Conservation (phyloP, 1,140 invertebrate species). For the Apolygus lucorum region DNA sequence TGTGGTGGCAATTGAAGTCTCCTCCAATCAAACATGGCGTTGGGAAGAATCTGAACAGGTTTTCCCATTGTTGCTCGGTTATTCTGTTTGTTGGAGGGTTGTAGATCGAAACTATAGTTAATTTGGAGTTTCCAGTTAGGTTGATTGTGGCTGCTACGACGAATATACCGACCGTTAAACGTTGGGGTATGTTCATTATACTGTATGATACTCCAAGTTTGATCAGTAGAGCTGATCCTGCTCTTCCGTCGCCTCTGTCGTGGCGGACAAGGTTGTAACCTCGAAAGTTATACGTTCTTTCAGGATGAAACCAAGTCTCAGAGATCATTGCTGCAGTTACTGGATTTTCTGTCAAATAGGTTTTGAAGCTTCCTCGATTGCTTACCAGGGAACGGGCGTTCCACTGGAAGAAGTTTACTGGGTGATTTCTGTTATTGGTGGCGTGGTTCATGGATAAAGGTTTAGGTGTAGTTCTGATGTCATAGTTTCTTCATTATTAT, state of each 20-base stretch:
- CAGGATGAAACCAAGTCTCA: slow-evolving; percentile 18
- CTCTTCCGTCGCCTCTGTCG: slow-evolving; percentile 15
- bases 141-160: not conserved
- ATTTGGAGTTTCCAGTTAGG: not conserved
- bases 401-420: slow-evolving; percentile 12
- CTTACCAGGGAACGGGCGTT: slow-evolving; percentile 11
- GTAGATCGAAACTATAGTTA: not conserved
- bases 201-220: slow-evolving; percentile 2
- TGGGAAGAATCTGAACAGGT: not conserved
- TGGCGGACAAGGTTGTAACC: slow-evolving; percentile 17
- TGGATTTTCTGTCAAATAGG: not conserved
- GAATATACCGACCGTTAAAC: not conserved
- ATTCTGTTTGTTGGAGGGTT: no score
- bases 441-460: not conserved
- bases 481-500: no score
- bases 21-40: not conserved
- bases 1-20: not conserved
- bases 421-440: not conserved
- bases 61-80: not conserved
- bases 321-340: slow-evolving; percentile 12
- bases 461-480: no score
- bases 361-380: slow-evolving; percentile 4
- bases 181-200: not conserved
- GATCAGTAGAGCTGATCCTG: slow-evolving; percentile 17
- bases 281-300: slow-evolving; percentile 2